Conservation (phyloP, 2,797 vertebrate species). For the Urophycis tenuis region DNA sequence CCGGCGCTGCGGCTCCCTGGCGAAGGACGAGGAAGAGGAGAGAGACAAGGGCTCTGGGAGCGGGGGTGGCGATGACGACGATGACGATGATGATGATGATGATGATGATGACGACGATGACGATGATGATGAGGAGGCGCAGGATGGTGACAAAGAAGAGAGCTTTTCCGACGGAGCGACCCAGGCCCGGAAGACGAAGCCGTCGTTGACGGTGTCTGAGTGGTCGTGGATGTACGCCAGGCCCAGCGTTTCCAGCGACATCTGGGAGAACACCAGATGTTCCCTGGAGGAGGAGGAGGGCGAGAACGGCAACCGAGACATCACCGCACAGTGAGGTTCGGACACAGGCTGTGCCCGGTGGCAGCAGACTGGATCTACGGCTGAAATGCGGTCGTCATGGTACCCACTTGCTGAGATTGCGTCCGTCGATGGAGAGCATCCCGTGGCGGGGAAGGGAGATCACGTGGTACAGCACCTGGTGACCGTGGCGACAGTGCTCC, state of each 20-base stretch:
- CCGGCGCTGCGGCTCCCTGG: conserved; percentile 49
- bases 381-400: conserved; percentile 9
- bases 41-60: neutral
- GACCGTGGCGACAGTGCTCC: conserved; percentile 61
- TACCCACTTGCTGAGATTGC: conserved; percentile 73
- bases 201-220: conserved; percentile 80
- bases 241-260: conserved; percentile 75
- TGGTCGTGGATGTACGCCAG: conserved; percentile 80
- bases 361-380: neutral
- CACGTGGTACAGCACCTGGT: conserved; percentile 81
- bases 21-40: conserved; percentile 25
- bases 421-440: conserved; percentile 69
- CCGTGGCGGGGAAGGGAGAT: conserved; percentile 74
- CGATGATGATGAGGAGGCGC: conserved; percentile 24
- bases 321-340: no score
- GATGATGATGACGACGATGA: conserved; percentile 14
- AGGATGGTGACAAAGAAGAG: conserved; percentile 26
- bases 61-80: conserved; percentile 6
- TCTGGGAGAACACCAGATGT: conserved; percentile 80
- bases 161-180: conserved; percentile 65
- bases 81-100: conserved; percentile 20
- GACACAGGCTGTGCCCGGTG: no score
- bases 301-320: no score
- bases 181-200: conserved; percentile 82
- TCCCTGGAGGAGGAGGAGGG: conserved; percentile 44